Evolutionary conservation across 1,140 invertebrate species (phyloP), one percentile per base, ranked within the genome.

Genomic region (Lepeophtheirus salmonis): DNA sequence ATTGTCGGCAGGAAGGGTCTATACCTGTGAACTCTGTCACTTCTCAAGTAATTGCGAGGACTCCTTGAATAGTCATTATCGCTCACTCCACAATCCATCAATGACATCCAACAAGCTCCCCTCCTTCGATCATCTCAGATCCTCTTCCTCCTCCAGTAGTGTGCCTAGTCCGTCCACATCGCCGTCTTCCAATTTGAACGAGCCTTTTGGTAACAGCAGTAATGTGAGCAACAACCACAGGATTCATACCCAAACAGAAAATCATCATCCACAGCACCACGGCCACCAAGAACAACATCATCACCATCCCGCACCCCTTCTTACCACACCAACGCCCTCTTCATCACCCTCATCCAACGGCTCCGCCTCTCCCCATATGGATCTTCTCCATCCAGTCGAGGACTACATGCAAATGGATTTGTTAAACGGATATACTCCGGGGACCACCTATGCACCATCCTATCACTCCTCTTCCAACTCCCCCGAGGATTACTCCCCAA

Each of bases 21-120:
- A 83, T 69, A 77, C 80, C 0, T 90, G 86, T 72, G 83, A 83
- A 64, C 83, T 87, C 55, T 90, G 86, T 71, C 14, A 14, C 6
- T 61, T n/a, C 25, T n/a, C 59, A 18, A 61, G 53, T 20, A 18
- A 21, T 16, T 55, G 50, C 54, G n/a, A n/a, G 14, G 16, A 20
- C 22, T 54, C 59, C 1, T 21, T 61, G 22, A 53, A 20, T 23
- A 53, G 13, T 25, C 59, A 61, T 53, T 54, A 61, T 16, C 48
- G 50, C 17, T n/a, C 17, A 17, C 23, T 55, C 25, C 59, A 61
- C 50, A 49, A 60, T 18, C 26, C 21, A n/a, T 12, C 55, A 41
- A 25, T 17, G 20, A 17, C 22, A 17, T 20, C 50, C 4, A 22
- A 22, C n/a, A 52, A 52, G 18, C 52, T 54, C n/a, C 52, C 52